Percentiles rank a stretch among this genome's conserved stretches.
Evolutionary conservation across 2,113 vertebrate genomes (phyloP).

Genomic region (Cepphus grylle): DNA sequence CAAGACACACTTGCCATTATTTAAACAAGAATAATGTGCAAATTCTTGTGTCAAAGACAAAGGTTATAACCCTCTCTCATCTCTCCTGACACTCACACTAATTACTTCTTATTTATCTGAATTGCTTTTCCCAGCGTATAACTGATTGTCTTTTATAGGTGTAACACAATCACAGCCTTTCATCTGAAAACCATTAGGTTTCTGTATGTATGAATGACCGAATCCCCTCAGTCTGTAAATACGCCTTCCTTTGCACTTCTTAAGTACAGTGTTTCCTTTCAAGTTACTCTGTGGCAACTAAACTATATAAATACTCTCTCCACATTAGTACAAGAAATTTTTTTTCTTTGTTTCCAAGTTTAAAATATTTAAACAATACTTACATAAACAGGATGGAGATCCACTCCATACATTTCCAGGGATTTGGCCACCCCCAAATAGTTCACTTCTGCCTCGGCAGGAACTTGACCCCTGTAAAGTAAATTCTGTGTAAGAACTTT

Average conservation of each 20-base stretch:
- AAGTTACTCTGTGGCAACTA: not conserved
- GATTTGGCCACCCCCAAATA: constrained; percentile 85
- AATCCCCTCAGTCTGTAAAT: not conserved
- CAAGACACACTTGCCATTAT: not conserved
- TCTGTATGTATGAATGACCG: not conserved
- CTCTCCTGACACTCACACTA: not conserved
- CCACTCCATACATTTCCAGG: constrained; percentile 93
- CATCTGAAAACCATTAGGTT: constrained; percentile 18
- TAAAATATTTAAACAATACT: constrained; percentile 68
- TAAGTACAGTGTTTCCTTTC: not conserved
- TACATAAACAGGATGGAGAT: constrained; percentile 90
- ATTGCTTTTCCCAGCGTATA: not conserved
- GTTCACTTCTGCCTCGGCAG: constrained; percentile 83
- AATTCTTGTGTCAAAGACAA: not conserved
- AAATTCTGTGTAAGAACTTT: constrained; percentile 13
- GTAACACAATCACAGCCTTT: constrained; percentile 41
- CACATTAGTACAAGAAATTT: not conserved
- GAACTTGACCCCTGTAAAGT: constrained; percentile 80
- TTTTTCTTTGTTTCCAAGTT: not conserved
- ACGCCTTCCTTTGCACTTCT: not conserved
- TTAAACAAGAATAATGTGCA: not conserved
- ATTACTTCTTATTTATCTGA: constrained; percentile 5
- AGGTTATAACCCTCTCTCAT: not conserved
- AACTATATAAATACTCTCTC: not conserved
- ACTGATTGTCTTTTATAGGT: constrained; percentile 6